Evolutionary conservation across 2,113 vertebrate genomes (phyloP).

Genomic region (Dicentrarchus labrax): DNA sequence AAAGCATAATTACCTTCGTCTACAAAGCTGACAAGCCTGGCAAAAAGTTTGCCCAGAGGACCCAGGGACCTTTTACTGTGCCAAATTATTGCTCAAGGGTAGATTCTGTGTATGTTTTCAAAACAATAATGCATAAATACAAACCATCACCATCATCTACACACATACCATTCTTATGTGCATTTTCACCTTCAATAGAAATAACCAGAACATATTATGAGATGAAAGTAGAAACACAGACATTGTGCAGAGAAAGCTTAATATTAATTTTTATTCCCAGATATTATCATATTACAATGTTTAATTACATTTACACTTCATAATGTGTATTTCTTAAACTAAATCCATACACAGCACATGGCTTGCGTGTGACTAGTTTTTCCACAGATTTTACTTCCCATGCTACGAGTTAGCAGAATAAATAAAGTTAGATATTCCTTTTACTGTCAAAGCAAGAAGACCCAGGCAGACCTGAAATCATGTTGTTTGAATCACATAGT

Average conservation of each 20-base stretch:
- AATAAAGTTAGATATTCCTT: not conserved
- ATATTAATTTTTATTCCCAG: not conserved
- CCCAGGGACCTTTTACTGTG: not conserved
- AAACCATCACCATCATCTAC: not conserved
- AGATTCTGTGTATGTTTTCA: not conserved
- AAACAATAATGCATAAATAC: not conserved
- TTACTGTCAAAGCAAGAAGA: not conserved
- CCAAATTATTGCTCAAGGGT: not conserved
- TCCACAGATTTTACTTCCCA: not conserved
- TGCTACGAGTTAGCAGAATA: not conserved
- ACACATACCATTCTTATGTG: not conserved
- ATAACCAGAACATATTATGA: not conserved
- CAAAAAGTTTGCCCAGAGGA: not conserved
- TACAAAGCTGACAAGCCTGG: not conserved
- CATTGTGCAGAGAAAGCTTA: not conserved
- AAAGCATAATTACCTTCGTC: not conserved
- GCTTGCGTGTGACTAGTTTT: not conserved
- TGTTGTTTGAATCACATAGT: conserved; percentile 19
- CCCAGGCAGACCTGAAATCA: not conserved
- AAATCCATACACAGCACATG: not conserved
- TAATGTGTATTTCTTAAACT: not conserved
- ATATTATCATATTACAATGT: not conserved
- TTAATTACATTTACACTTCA: not conserved
- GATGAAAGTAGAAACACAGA: not conserved
- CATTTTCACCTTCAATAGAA: not conserved